Evolutionary conservation across 2,113 vertebrate species (phyloP).

Genomic region (Marmota monax): DNA sequence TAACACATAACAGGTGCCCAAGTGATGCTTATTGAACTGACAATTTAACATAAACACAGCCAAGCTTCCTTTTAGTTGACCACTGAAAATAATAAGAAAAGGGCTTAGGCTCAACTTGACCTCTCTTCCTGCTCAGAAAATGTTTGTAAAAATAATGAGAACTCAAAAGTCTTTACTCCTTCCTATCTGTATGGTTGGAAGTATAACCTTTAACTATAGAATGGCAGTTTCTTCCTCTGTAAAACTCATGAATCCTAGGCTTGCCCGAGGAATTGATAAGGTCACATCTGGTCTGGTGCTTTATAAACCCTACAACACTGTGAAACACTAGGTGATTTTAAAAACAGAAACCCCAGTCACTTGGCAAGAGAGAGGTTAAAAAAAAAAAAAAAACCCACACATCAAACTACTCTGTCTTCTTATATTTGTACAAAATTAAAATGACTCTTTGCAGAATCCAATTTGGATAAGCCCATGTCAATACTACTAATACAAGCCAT

Average conservation of each 20-base stretch:
- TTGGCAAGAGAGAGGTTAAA: constrained; percentile 50
- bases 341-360: constrained; percentile 3
- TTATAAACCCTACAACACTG: background rate
- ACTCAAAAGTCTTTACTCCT: background rate
- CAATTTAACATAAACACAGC: background rate
- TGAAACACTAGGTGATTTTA: background rate
- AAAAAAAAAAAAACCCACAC: constrained; percentile 32
- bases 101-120: background rate
- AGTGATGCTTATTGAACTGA: background rate
- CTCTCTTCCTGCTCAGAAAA: background rate
- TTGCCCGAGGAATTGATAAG: background rate
- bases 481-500: constrained; percentile 80
- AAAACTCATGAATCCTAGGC: background rate
- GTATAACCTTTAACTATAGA: background rate
- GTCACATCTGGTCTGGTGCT: background rate
- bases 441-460: constrained; percentile 78
- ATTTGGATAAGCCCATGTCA: constrained; percentile 83
- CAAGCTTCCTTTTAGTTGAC: background rate
- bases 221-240: background rate
- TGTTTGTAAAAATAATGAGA: background rate
- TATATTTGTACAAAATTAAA: constrained; percentile 78
- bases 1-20: background rate
- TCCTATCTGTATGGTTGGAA: background rate
- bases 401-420: constrained; percentile 69
- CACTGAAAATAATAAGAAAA: background rate